Percentiles rank a stretch among this genome's conserved stretches.
These are phyloP conservation scores for Sapajus apella DNA, from an alignment of 2,113 vertebrate genomes.

Conservation along the genomic window DNA sequence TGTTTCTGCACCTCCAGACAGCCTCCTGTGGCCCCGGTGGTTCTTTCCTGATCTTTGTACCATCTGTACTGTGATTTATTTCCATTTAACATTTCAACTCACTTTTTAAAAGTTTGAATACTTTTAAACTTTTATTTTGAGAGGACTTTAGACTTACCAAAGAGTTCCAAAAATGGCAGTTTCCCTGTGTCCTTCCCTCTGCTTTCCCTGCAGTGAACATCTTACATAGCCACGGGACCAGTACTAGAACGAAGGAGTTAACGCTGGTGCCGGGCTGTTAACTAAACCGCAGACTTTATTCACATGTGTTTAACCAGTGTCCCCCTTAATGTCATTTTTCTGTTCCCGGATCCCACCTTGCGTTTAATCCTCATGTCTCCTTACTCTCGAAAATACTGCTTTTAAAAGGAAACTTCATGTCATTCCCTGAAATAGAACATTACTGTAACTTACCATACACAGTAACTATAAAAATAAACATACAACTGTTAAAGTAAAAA, in stretches of 20 bases:
- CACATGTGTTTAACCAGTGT: not conserved
- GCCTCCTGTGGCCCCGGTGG: not conserved
- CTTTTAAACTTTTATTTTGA: conserved; percentile 38
- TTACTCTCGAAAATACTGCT: conserved; percentile 8
- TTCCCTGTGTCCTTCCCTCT: not conserved
- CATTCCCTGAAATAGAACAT: conserved; percentile 50
- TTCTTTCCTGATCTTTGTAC: not conserved
- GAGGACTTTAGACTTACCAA: conserved; percentile 3
- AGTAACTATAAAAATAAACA: conserved; percentile 52
- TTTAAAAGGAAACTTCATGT: conserved; percentile 64
- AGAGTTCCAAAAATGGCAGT: not conserved
- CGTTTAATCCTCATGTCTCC: not conserved
- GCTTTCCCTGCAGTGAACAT: not conserved
- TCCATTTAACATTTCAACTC: not conserved
- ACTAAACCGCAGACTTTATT: not conserved
- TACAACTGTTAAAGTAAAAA: not conserved
- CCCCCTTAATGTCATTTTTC: not conserved
- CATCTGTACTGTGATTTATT: not conserved
- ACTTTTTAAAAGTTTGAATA: conserved; percentile 16
- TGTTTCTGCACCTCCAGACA: not conserved
- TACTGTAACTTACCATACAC: conserved; percentile 18
- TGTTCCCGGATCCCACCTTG: not conserved
- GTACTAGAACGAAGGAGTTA: not conserved
- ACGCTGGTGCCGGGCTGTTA: fast-evolving
- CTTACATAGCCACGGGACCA: not conserved